A percentile compares a stretch with the other conserved stretches of the same genome.
Conservation (phyloP, 2,888 invertebrate species). For the Gastracanthus pulcherrimus region DNA sequence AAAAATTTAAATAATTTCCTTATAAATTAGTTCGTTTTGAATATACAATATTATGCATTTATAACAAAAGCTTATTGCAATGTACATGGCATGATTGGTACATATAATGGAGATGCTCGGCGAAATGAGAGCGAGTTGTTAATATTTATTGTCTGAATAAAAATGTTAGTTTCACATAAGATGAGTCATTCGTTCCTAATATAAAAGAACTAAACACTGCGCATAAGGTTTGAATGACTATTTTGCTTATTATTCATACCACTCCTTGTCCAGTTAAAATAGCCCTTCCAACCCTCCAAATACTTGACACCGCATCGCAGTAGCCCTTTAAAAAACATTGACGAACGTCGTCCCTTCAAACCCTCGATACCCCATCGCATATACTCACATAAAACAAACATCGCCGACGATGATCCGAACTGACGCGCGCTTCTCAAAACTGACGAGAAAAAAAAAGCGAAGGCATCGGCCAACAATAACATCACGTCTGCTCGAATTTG, state of each 20-base stretch:
- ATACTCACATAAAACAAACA: constrained; percentile 35
- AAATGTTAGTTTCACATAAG: too few species aligned
- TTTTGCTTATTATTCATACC: constrained; percentile 30
- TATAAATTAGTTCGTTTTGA: too few species aligned
- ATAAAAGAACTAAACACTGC: neutral
- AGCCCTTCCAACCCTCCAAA: neutral
- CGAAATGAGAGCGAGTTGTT: too few species aligned
- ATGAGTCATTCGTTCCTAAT: too few species aligned
- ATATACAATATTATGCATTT: too few species aligned
- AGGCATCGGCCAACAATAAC: constrained; percentile 10
- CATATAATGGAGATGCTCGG: too few species aligned
- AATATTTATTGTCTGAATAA: too few species aligned
- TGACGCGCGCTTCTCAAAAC: too few species aligned
- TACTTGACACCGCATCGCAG: constrained; percentile 17
- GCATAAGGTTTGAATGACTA: neutral
- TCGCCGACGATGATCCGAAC: neutral
- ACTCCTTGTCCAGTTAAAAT: neutral
- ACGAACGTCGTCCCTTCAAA: constrained; percentile 13
- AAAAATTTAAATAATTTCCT: too few species aligned
- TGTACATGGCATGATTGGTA: too few species aligned
- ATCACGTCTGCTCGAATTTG: constrained; percentile 32
- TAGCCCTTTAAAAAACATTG: constrained; percentile 25
- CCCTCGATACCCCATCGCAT: neutral
- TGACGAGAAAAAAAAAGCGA: neutral
- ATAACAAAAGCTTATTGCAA: too few species aligned